phyloP scores from a whole-genome alignment of 2,888 invertebrate genomes.

The Lithophane ornitopus region DNA sequence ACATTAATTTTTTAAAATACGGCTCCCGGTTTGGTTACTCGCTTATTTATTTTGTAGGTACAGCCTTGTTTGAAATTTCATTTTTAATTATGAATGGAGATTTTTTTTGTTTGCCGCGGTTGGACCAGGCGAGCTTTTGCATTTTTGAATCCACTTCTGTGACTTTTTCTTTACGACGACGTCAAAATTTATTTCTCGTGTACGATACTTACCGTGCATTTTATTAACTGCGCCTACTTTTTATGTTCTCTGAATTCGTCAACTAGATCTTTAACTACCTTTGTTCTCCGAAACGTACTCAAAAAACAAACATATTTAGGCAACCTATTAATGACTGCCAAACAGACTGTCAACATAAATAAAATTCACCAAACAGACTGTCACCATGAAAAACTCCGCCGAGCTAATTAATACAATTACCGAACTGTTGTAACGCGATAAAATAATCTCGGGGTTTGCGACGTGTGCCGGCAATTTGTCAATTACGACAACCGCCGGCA shows the following conservation, averaged over 20 bases:
- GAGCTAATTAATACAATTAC: conserved; percentile 66
- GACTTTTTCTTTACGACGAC: conserved; percentile 13
- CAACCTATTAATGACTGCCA: not conserved
- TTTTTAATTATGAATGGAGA: conserved; percentile 55
- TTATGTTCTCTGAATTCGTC: not conserved
- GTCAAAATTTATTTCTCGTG: not conserved
- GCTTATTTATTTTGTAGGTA: conserved; percentile 57
- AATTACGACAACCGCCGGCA: conserved; percentile 61
- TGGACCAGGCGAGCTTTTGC: not conserved
- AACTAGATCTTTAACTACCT: not conserved
- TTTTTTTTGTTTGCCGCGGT: conserved; percentile 41
- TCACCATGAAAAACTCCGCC: conserved; percentile 35
- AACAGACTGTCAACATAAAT: conserved; percentile 22
- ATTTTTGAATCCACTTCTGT: conserved; percentile 34
- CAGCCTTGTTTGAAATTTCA: conserved; percentile 39
- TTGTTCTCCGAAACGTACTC: not conserved
- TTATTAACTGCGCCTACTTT: not conserved
- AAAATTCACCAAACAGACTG: conserved; percentile 26
- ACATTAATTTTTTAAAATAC: conserved; percentile 55
- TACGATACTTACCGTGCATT: not conserved
- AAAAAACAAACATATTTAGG: conserved; percentile 8
- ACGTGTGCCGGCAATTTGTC: conserved; percentile 61
- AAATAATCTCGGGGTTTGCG: conserved; percentile 60
- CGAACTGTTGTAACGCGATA: conserved; percentile 62
- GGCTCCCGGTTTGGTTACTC: conserved; percentile 45